phyloP scores from a whole-genome alignment of 2,113 vertebrate genomes.

The Plecotus auritus region DNA sequence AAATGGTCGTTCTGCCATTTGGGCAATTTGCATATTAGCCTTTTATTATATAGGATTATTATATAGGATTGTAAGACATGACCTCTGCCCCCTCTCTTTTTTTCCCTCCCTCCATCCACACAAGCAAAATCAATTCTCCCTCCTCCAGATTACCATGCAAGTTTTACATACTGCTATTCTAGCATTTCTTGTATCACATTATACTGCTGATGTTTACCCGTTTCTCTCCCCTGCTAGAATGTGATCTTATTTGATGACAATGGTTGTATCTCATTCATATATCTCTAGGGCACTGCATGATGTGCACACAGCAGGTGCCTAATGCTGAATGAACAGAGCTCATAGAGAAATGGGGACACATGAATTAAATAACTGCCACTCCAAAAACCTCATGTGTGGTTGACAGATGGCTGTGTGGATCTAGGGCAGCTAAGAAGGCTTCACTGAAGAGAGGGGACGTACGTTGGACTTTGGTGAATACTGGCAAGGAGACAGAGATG shows the following conservation, averaged over 20 bases:
- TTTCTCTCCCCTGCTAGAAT: neutral
- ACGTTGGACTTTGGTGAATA: neutral
- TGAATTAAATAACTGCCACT: neutral
- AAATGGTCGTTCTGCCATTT: no score
- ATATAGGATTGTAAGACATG: neutral
- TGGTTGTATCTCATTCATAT: neutral
- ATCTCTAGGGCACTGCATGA: neutral
- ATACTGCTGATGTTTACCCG: neutral
- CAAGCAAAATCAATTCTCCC: neutral
- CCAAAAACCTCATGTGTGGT: neutral
- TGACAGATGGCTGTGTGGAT: neutral
- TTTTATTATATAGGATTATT: no score
- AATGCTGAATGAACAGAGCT: neutral
- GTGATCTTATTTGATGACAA: neutral
- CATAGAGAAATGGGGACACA: neutral
- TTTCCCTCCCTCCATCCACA: neutral
- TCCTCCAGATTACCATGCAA: neutral
- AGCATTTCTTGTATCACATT: neutral
- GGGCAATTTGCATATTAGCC: no score
- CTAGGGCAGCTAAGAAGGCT: neutral
- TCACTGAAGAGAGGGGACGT: neutral
- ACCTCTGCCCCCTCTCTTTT: neutral
- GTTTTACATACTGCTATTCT: neutral
- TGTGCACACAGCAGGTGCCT: neutral
- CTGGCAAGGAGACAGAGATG: neutral